Conservation (phyloP, 2,888 invertebrate genomes). For the Drosophila limbata region DNA sequence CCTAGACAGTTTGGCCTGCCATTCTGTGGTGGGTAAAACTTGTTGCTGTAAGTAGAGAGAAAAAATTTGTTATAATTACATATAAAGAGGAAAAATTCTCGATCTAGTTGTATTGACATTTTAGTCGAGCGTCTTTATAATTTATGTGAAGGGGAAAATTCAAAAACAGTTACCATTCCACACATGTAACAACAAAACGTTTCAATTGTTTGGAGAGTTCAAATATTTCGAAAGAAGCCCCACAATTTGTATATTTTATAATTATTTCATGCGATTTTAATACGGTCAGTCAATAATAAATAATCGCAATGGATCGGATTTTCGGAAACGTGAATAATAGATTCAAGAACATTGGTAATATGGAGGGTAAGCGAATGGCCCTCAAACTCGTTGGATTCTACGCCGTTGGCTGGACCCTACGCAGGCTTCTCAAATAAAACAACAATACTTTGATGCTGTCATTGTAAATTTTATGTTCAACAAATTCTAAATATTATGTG, state of each 20-base stretch:
- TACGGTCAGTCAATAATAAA: not conserved
- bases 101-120: constrained; percentile 4
- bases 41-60: constrained; percentile 56
- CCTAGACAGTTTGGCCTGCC: constrained; percentile 81
- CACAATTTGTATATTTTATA: not conserved
- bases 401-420: constrained; percentile 68
- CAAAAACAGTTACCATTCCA: constrained; percentile 8
- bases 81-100: constrained; percentile 1
- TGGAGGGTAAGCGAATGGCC: constrained; percentile 66
- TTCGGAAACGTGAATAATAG: constrained; percentile 52
- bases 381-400: constrained; percentile 70
- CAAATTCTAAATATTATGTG: not conserved
- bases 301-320: constrained; percentile 53
- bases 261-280: constrained; percentile 1
- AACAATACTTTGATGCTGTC: not conserved
- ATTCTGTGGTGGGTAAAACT: constrained; percentile 77
- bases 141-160: not conserved
- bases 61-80: not conserved
- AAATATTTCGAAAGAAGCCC: constrained; percentile 10
- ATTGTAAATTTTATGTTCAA: constrained; percentile 34
- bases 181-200: constrained; percentile 15
- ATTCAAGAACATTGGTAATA: constrained; percentile 44
- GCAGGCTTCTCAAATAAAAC: constrained; percentile 60
- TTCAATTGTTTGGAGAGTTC: constrained; percentile 4
- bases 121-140: not conserved